Base-by-base conservation (phyloP, 2,888 invertebrate species). In the Habroteleia sp. region DNA sequence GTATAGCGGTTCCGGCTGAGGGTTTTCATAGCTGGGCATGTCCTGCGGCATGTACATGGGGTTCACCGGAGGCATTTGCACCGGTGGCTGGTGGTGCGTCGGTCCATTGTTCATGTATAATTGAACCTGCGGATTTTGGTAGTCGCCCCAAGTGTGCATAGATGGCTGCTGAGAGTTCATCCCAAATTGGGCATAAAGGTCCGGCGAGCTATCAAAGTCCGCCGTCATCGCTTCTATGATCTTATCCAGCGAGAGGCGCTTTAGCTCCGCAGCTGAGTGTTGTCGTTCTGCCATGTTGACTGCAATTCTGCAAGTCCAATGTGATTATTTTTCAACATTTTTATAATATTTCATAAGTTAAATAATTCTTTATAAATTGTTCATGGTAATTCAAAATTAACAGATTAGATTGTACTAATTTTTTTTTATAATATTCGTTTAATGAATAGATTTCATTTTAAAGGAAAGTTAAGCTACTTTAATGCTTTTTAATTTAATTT, bases 191-290 rank as follows among this genome's bases (percentile, higher is more conserved):
- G 90, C 89, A 80, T 91, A 92, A 79, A 91, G 91, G 13, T 91
- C 91, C 66, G 91, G 90, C n/a, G 89, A 87, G 83, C 88, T 91
- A 79, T 91, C 91, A 74, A 90, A 89, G 83, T 92, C 91, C 8
- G 91, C 90, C 25, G 91, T 91, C 90, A 92, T 91, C 77, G 91
- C 91, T 78, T 91, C 91, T 62, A 92, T 91, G 68, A 92, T 91
- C 83, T 92, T 91, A 79, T 92, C 91, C 79, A 91, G 74, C 1
- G 87, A 85, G 81, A 87, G 84, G 11, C 80, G 83, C 42, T 86
- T 85, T 42, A 84, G 82, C 25, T 83, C 84, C 11, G 84, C 76
- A 8, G 84, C 80, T 8, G 83, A 77, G 63, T 83, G 85, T 35
- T 82, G 81, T 16, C 72, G 76, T 73, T 85, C 84, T 52, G 81